Base-by-base conservation (phyloP, 1,140 invertebrate genomes). In the Trachymyrmex septentrionalis region DNA sequence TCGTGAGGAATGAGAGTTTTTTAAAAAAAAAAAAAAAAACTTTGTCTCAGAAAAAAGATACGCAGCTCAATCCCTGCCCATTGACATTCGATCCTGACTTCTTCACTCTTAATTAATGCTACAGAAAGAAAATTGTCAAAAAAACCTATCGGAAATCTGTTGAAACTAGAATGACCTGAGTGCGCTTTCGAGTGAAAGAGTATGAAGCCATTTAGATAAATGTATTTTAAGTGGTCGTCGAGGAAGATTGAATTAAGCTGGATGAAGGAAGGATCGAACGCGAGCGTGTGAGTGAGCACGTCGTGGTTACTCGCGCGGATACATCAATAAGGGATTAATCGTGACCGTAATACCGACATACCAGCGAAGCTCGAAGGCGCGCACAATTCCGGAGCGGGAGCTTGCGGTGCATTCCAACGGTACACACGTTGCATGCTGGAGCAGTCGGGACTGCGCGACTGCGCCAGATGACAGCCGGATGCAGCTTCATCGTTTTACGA, bases 401-500 rank as follows among this genome's bases (percentile, higher is more conserved):
- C 24, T 24, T 34, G 67, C n/a, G 55, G 38, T 73, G 38, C 53
- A 75, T 44, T 34, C 30, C 63, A 38, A 38, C 16, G 14, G 9
- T 38, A 9, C 34, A 38, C 38, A 44, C 38, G 38, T 44, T 64
- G 21, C 30, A 64, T 34, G n/a, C 14, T 61, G 30, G 21, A 76
- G 34, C 0, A 76, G 34, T 3, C 16, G 48, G 48, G 16, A 44
- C 21, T 48, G 78, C 30, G 81, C 55, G 81, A n/a, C 48, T 77
- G 61, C 82, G 73, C 48, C 30, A 6, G 12, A 55, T 48, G 61
- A 78, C 77, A 19, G 24, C 5, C 24, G 87, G 59, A 73, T 81
- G 63, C 19, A 48, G 38, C 21, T 76, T 90, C 78, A 87, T 90
- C 88, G 55, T 84, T 34, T 87, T 55, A 69, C 88, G 67, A 84